phyloP scores from a whole-genome alignment of 2,888 invertebrate species.

The Lumbricus terrestris region DNA sequence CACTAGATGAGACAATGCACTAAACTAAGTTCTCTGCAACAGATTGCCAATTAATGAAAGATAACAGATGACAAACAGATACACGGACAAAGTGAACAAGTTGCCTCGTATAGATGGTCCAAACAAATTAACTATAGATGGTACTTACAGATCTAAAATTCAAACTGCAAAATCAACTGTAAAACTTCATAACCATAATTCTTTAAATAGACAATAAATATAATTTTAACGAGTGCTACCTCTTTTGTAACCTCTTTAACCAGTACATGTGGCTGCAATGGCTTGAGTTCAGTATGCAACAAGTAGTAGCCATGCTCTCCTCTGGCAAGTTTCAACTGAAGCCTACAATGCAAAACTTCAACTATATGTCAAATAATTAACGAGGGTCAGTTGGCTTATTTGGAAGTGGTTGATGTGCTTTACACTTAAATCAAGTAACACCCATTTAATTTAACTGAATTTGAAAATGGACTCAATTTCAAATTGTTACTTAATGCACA shows the following conservation, averaged over 20 bases:
- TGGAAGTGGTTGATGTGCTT: not conserved
- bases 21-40: too few species aligned
- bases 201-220: not conserved
- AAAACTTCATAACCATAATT: not conserved
- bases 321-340: not conserved
- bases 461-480: not conserved
- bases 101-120: not conserved
- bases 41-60: too few species aligned
- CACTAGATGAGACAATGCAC: too few species aligned
- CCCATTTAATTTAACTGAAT: too few species aligned
- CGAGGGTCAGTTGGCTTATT: not conserved
- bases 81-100: not conserved
- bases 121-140: too few species aligned
- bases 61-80: not conserved
- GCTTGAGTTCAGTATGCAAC: conserved; percentile 4
- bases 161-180: not conserved
- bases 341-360: not conserved
- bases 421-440: not conserved
- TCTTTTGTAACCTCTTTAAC: conserved; percentile 33
- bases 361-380: not conserved
- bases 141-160: too few species aligned
- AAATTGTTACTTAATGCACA: not conserved
- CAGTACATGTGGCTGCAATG: conserved; percentile 28
- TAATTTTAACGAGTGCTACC: not conserved
- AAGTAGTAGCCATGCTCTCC: not conserved